A percentile compares a stretch with the other conserved stretches of the same genome.
These are phyloP conservation scores for Drosophila kanapiae DNA, from an alignment of 1,140 invertebrate genomes.

Conservation along the genomic window DNA sequence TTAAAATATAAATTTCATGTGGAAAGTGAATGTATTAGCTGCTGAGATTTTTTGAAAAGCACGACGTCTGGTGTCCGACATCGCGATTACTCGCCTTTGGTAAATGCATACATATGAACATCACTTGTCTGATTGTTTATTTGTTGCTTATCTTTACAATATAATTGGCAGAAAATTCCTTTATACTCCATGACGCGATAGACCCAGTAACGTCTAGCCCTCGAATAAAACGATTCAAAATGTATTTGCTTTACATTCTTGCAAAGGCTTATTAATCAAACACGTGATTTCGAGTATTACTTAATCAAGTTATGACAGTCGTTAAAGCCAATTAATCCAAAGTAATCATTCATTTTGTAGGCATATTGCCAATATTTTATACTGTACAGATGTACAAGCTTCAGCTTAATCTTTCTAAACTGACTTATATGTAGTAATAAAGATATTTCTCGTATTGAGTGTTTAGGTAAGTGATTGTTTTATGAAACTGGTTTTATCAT, in stretches of 20 bases:
- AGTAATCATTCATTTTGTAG: background rate
- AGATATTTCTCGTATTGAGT: background rate
- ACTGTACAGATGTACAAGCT: background rate
- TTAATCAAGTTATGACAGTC: background rate
- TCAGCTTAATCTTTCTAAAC: background rate
- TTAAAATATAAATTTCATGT: slow-evolving; percentile 9
- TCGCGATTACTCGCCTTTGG: slow-evolving; percentile 5
- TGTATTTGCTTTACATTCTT: slow-evolving; percentile 5
- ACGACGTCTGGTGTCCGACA: slow-evolving; percentile 21
- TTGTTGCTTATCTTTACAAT: slow-evolving; percentile 45
- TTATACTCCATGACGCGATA: slow-evolving; percentile 20
- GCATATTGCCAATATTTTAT: background rate
- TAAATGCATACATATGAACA: background rate
- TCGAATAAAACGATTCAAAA: background rate
- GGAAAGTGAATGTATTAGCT: slow-evolving; percentile 16
- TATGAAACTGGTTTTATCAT: background rate
- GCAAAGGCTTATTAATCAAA: background rate
- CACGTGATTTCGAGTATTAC: slow-evolving; percentile 7
- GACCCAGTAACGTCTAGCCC: slow-evolving; percentile 7
- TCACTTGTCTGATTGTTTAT: background rate
- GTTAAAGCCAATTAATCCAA: background rate
- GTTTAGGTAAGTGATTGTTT: background rate
- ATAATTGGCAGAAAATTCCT: slow-evolving; percentile 42
- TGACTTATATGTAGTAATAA: background rate
- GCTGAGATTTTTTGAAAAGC: slow-evolving; percentile 16